Conservation (phyloP, 1,140 invertebrate species). For the Drosophila kikkawai region DNA sequence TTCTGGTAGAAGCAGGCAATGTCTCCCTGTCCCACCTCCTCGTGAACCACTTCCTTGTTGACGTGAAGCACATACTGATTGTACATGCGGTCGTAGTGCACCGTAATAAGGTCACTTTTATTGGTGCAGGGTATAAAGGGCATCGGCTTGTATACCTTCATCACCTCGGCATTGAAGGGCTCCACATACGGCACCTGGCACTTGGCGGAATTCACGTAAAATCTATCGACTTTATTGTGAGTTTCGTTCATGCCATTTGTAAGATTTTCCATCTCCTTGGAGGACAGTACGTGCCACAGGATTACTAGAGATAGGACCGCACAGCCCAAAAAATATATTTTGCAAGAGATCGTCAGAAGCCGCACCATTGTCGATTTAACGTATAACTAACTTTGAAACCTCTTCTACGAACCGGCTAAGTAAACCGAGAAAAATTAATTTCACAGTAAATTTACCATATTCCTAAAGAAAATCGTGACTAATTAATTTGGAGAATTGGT, state of each 20-base stretch:
- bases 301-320: not conserved
- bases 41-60: slow-evolving; percentile 27
- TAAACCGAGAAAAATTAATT: slow-evolving; percentile 7
- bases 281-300: not conserved
- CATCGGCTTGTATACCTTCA: slow-evolving; percentile 43
- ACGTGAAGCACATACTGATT: slow-evolving; percentile 50
- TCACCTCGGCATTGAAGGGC: slow-evolving; percentile 33
- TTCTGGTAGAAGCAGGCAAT: slow-evolving; percentile 50
- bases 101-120: slow-evolving; percentile 44
- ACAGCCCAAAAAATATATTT: not conserved
- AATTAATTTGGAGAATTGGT: not conserved
- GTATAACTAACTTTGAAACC: not conserved
- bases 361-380: slow-evolving; percentile 11
- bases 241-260: not conserved
- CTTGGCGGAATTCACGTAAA: slow-evolving; percentile 40
- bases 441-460: not conserved
- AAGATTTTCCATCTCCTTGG: not conserved
- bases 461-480: not conserved
- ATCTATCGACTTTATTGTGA: not conserved
- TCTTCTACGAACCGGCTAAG: not conserved
- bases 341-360: not conserved
- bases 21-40: slow-evolving; percentile 6
- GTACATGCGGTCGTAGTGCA: slow-evolving; percentile 16
- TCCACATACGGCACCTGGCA: slow-evolving; percentile 57
- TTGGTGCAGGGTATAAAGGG: slow-evolving; percentile 53